A percentile compares a stretch with the other conserved stretches of the same genome.
phyloP scores from a whole-genome alignment of 2,888 invertebrate genomes.

The Latrodectus hesperus region DNA sequence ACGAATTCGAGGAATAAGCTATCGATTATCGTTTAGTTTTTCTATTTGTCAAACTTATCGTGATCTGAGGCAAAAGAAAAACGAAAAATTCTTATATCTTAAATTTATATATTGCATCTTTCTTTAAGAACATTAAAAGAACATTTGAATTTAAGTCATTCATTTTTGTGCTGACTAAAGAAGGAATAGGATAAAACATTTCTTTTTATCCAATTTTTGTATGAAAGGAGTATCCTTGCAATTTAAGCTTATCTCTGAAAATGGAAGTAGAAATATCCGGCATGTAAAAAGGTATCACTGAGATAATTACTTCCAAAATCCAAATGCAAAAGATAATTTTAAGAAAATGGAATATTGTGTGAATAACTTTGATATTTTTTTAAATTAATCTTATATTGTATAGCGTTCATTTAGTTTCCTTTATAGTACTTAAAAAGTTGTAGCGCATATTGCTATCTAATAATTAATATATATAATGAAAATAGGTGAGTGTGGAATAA shows the following conservation, averaged over 20 bases:
- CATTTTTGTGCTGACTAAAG: background rate
- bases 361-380: no score
- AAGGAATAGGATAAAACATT: background rate
- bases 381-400: no score
- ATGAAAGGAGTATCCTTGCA: background rate
- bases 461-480: no score
- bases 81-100: background rate
- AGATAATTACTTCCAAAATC: background rate
- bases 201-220: background rate
- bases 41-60: no score
- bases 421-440: no score
- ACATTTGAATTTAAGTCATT: background rate
- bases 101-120: background rate
- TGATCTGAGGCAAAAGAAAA: background rate
- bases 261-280: background rate
- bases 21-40: no score
- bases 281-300: background rate
- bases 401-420: no score
- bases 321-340: background rate
- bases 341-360: no score
- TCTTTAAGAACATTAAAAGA: background rate
- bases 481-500: no score
- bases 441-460: no score
- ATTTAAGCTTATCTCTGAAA: constrained; percentile 1
- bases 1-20: no score